Evolutionary conservation across 2,888 invertebrate genomes (phyloP).

Genomic region (Theodoxus fluviatilis): DNA sequence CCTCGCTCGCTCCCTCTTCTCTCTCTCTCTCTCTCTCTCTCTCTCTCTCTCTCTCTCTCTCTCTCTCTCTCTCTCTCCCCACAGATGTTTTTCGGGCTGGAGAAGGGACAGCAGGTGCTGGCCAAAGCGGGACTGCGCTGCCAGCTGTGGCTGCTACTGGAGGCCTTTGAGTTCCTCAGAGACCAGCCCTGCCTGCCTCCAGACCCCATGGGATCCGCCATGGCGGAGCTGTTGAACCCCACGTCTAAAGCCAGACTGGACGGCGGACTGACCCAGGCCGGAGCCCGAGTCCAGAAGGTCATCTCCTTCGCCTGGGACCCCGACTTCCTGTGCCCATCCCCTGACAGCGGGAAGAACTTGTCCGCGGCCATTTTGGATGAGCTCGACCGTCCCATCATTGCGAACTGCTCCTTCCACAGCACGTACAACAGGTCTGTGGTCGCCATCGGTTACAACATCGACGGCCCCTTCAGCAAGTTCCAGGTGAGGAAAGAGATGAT

Average conservation of each 20-base stretch:
- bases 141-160: conserved; percentile 51
- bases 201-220: conserved; percentile 41
- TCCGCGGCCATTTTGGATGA: conserved; percentile 40
- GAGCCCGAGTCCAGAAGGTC: conserved; percentile 43
- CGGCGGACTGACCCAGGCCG: conserved; percentile 41
- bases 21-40: too few relatives aligned
- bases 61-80: too few relatives aligned
- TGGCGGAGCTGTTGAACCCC: conserved; percentile 36
- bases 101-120: conserved; percentile 15
- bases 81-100: conserved; percentile 26
- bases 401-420: conserved; percentile 51
- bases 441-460: conserved; percentile 48
- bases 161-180: conserved; percentile 47
- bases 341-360: conserved; percentile 33
- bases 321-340: conserved; percentile 46
- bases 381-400: conserved; percentile 42
- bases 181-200: conserved; percentile 49
- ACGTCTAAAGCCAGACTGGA: conserved; percentile 40
- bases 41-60: too few relatives aligned
- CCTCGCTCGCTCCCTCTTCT: too few relatives aligned
- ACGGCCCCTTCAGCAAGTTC: conserved; percentile 43
- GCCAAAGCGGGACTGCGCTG: conserved; percentile 18
- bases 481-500: conserved; percentile 31
- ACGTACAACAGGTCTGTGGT: conserved; percentile 49
- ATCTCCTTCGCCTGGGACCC: conserved; percentile 53